These are phyloP conservation scores for Caenorhabditis tropicalis DNA, from an alignment of 1,140 invertebrate species.

Conservation along the genomic window DNA sequence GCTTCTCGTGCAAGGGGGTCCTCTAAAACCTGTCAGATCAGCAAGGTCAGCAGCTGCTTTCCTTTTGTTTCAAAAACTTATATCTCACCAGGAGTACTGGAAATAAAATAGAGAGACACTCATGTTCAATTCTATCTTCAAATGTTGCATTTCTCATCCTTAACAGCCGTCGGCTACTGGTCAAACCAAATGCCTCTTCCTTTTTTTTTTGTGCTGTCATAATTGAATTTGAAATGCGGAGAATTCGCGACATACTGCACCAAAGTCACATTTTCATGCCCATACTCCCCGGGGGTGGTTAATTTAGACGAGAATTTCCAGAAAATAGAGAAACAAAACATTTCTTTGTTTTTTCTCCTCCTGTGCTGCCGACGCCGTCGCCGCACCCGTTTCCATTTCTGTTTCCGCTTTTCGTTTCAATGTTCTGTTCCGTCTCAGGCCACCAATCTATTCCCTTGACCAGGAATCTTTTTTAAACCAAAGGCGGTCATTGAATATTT, in stretches of 20 bases:
- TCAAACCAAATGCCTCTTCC: constrained; percentile 14
- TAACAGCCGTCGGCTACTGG: neutral
- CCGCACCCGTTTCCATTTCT: neutral
- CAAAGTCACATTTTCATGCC: constrained; percentile 35
- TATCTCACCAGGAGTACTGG: too few species aligned
- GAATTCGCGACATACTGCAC: constrained; percentile 23
- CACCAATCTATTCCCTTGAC: neutral
- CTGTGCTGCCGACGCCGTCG: neutral
- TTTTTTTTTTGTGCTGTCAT: constrained; percentile 7
- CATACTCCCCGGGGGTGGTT: constrained; percentile 36
- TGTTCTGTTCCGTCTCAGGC: neutral
- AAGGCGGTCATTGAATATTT: neutral
- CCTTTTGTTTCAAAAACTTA: too few species aligned
- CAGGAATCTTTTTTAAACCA: neutral
- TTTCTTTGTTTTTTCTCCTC: constrained; percentile 19
- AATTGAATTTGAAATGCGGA: constrained; percentile 40
- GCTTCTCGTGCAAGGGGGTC: too few species aligned
- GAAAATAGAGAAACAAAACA: constrained; percentile 22
- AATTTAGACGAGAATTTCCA: constrained; percentile 42
- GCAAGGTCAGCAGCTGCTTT: too few species aligned
- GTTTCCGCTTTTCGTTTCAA: neutral
- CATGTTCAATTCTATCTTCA: neutral
- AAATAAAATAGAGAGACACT: neutral
- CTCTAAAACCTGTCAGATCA: neutral
- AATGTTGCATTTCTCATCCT: neutral